Evolutionary conservation across 1,140 invertebrate species (phyloP).

Genomic region (Prorops nasuta): DNA sequence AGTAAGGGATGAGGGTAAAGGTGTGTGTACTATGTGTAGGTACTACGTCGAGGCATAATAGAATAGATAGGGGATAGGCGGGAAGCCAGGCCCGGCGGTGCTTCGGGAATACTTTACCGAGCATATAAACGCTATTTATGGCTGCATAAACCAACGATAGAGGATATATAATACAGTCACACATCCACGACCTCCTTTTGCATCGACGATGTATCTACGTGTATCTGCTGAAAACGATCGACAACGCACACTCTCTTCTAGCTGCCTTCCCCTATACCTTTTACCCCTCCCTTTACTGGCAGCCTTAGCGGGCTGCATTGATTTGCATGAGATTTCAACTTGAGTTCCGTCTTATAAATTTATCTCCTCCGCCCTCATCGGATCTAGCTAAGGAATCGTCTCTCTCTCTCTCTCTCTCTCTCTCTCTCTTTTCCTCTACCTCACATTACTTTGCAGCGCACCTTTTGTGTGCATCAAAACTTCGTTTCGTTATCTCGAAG

Average conservation of each 20-base stretch:
- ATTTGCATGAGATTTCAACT: constrained; percentile 46
- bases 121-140: constrained; percentile 54
- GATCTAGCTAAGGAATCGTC: constrained; percentile 29
- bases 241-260: constrained; percentile 23
- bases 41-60: constrained; percentile 43
- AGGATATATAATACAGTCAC: constrained; percentile 48
- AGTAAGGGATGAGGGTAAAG: constrained; percentile 18
- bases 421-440: background rate
- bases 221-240: constrained; percentile 40
- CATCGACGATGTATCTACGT: constrained; percentile 23
- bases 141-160: constrained; percentile 51
- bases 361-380: constrained; percentile 21
- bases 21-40: constrained; percentile 23
- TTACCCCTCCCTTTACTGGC: constrained; percentile 11
- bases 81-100: constrained; percentile 36
- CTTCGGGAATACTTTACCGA: constrained; percentile 50
- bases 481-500: background rate
- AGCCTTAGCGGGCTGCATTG: constrained; percentile 32
- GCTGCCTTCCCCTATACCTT: constrained; percentile 7
- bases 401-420: constrained; percentile 1
- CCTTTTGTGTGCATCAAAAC: background rate
- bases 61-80: constrained; percentile 48
- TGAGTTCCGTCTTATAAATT: constrained; percentile 38
- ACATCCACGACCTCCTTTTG: constrained; percentile 26
- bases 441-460: background rate